Base-by-base conservation (phyloP, 1,140 invertebrate species). In the Aphelenchoides fujianensis region DNA sequence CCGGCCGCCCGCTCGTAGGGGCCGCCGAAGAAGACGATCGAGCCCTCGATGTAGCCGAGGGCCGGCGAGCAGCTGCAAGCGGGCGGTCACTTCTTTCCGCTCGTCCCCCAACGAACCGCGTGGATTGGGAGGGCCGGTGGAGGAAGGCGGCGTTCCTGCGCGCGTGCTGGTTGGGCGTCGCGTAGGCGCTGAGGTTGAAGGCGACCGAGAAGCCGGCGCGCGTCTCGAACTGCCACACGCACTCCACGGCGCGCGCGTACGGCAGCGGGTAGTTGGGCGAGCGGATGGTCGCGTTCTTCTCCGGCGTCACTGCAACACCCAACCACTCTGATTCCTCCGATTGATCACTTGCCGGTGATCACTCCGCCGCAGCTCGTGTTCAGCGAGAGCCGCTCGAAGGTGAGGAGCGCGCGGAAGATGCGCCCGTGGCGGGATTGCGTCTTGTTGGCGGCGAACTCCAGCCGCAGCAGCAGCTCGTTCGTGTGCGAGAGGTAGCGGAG, bases 221-320 rank as follows among this genome's bases (percentile, higher is more conserved):
- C 2, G 76, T 57, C 16, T 73, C 37, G 27, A 77, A 70, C 36
- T 76, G 78, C 76, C 76, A 77, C 23, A 32, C 55, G n/a, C 62
- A 57, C 34, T 78, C 59, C 32, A 76, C 62, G 12, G 63, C 74
- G 59, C 68, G 71, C 32, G 74, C 69, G 52, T 83, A 82, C 0
- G 67, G 2, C 41, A 71, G 74, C 3, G 85, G 84, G 66, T 82
- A 86, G 19, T 78, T 74, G 23, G 85, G 85, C 0, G 86, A 86
- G 5, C 81, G 77, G 2, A 86, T 73, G 3, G 67, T 80, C 64
- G 74, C 70, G 5, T 27, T 72, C 3, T 73, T 74, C 71, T 31
- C 30, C 27, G 27, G 16, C 1, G 31, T 1, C 2, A 61, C 59
- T 61, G 27, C 2, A 61, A 28, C 2, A 19, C 28, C 1, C 36